phyloP scores from a whole-genome alignment of 2,797 vertebrate genomes.

The Sus cebifrons region DNA sequence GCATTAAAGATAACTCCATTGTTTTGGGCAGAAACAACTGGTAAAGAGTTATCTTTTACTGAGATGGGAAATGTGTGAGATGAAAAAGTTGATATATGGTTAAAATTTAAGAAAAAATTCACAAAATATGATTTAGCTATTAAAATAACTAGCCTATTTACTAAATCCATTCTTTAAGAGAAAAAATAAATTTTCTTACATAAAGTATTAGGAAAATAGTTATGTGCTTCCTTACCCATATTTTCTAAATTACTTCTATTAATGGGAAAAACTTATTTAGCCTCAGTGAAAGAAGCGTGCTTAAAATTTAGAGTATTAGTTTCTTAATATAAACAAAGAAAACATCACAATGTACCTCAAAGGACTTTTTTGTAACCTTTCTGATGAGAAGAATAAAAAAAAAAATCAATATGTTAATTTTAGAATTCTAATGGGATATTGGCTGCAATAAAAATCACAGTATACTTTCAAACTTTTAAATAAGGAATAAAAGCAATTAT shows the following conservation, averaged over 20 bases:
- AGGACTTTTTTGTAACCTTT: not conserved
- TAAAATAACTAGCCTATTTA: constrained; percentile 10
- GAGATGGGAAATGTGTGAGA: not conserved
- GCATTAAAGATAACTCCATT: not conserved
- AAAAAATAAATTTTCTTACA: not conserved
- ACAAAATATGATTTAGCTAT: not conserved
- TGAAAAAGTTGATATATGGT: not conserved
- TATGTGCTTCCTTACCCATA: not conserved
- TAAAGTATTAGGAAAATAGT: not conserved
- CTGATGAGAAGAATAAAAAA: not conserved
- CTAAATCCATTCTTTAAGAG: not conserved
- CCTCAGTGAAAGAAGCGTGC: not conserved
- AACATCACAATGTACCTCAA: not conserved
- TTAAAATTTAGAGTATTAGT: not conserved
- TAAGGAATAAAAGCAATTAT: not conserved
- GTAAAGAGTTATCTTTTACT: not conserved
- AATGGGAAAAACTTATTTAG: not conserved
- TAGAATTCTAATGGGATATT: not conserved
- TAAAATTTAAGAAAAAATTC: not conserved
- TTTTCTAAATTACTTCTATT: constrained; percentile 16
- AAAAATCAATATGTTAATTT: constrained; percentile 21
- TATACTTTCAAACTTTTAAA: constrained; percentile 15
- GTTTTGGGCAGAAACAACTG: not conserved
- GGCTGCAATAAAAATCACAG: not conserved
- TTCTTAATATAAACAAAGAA: constrained; percentile 39